Evolutionary conservation across 2,113 vertebrate species (phyloP).

Genomic region (Dipodomys merriami): DNA sequence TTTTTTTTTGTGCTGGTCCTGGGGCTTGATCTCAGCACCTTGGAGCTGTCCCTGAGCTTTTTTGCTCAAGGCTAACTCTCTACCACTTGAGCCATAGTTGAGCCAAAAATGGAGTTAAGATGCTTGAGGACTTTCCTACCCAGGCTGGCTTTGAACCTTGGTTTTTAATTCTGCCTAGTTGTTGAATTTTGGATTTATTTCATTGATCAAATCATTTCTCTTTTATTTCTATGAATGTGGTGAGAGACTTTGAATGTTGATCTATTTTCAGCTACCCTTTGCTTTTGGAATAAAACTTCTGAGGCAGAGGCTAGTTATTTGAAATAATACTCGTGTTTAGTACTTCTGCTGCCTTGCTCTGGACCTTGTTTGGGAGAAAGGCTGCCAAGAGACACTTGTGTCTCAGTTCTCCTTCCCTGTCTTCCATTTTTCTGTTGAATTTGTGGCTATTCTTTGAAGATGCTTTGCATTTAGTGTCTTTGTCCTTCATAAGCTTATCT

Average conservation of each 20-base stretch:
- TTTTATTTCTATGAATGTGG: neutral
- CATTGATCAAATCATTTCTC: neutral
- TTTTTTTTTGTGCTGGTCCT: too few relatives aligned
- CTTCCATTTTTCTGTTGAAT: neutral
- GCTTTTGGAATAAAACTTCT: slow-evolving; percentile 40
- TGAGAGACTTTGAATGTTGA: neutral
- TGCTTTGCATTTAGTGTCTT: neutral
- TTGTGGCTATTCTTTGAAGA: neutral
- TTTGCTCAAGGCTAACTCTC: too few relatives aligned
- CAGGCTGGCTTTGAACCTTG: too few relatives aligned
- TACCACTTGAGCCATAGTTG: too few relatives aligned
- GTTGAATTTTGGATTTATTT: slow-evolving; percentile 31
- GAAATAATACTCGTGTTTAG: neutral
- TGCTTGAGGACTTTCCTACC: too few relatives aligned
- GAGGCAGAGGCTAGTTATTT: neutral
- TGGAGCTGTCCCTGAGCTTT: too few relatives aligned
- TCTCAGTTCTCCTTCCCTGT: neutral
- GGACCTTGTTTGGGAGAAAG: neutral
- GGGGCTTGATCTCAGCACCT: too few relatives aligned
- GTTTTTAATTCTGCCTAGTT: neutral
- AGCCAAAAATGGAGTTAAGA: too few relatives aligned
- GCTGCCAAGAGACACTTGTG: neutral
- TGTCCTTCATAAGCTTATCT: neutral
- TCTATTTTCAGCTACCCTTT: neutral
- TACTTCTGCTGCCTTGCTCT: neutral